phyloP scores from a whole-genome alignment of 2,888 invertebrate species.

The Osmoderma eremita region DNA sequence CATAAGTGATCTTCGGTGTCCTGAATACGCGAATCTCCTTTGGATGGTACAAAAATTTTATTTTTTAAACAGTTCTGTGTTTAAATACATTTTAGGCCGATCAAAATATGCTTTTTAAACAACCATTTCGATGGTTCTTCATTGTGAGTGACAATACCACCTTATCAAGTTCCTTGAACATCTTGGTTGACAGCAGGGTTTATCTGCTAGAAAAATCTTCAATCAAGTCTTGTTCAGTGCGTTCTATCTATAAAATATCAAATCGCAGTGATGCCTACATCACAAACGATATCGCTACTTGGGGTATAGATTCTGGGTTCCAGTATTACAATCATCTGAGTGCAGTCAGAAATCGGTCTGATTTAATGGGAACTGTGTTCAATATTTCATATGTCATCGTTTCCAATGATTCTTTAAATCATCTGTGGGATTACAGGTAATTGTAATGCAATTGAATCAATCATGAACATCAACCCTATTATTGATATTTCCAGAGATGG shows the following conservation, averaged over 20 bases:
- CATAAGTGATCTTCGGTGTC: slow-evolving; percentile 49
- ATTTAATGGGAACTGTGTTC: slow-evolving; percentile 53
- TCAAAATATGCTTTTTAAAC: slow-evolving; percentile 48
- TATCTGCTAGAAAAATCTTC: slow-evolving; percentile 47
- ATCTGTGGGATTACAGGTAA: slow-evolving; percentile 63
- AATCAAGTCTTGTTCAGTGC: slow-evolving; percentile 41
- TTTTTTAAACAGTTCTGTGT: not conserved
- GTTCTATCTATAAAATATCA: slow-evolving; percentile 51
- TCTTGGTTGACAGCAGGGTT: slow-evolving; percentile 52
- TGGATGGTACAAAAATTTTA: slow-evolving; percentile 41
- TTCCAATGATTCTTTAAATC: slow-evolving; percentile 60
- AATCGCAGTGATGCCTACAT: slow-evolving; percentile 39
- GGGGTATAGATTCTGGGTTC: slow-evolving; percentile 43
- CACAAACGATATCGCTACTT: slow-evolving; percentile 44
- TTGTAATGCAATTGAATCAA: slow-evolving; percentile 11
- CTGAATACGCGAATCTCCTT: slow-evolving; percentile 43
- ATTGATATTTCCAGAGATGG: slow-evolving; percentile 49
- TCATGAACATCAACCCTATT: not conserved
- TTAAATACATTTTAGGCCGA: slow-evolving; percentile 47
- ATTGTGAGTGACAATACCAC: slow-evolving; percentile 43
- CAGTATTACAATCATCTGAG: slow-evolving; percentile 42
- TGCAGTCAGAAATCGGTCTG: slow-evolving; percentile 49
- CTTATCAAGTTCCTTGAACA: slow-evolving; percentile 43
- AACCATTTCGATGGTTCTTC: slow-evolving; percentile 53
- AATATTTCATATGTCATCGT: slow-evolving; percentile 58